These are phyloP conservation scores for Gibbula magus DNA, from an alignment of 2,888 invertebrate species.

Conservation along the genomic window DNA sequence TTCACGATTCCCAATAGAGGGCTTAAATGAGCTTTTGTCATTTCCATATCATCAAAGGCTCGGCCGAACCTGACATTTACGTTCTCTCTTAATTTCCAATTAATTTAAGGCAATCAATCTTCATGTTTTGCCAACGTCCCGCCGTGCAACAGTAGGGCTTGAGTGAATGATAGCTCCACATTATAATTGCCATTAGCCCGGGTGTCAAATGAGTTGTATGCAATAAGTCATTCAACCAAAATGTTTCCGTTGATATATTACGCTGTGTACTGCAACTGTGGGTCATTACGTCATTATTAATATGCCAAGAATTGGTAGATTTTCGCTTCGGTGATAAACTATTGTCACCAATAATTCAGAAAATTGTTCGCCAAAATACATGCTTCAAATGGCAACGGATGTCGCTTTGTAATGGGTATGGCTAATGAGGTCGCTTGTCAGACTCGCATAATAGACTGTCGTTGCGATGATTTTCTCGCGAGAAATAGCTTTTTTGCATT, in stretches of 20 bases:
- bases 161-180: neutral
- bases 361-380: constrained; percentile 1
- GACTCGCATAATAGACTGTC: neutral
- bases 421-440: neutral
- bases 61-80: neutral
- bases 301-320: constrained; percentile 7
- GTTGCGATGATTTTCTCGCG: constrained; percentile 7
- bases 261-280: neutral
- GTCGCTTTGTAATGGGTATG: neutral
- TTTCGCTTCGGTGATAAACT: constrained; percentile 6
- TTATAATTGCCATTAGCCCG: neutral
- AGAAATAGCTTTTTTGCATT: constrained; percentile 12
- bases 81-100: constrained; percentile 11
- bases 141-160: neutral
- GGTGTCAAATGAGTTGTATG: constrained; percentile 13
- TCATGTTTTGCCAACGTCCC: neutral
- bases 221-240: constrained; percentile 13
- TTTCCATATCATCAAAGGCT: constrained; percentile 11
- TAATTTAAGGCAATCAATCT: constrained; percentile 13
- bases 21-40: constrained; percentile 11
- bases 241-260: constrained; percentile 13
- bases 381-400: constrained; percentile 7
- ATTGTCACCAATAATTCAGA: constrained; percentile 3
- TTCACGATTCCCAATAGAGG: constrained; percentile 2
- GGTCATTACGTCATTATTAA: constrained; percentile 11